Percentiles rank a stretch among this genome's conserved stretches.
Evolutionary conservation across 2,113 vertebrate species (phyloP).

Genomic region (Dipodomys stephensi): DNA sequence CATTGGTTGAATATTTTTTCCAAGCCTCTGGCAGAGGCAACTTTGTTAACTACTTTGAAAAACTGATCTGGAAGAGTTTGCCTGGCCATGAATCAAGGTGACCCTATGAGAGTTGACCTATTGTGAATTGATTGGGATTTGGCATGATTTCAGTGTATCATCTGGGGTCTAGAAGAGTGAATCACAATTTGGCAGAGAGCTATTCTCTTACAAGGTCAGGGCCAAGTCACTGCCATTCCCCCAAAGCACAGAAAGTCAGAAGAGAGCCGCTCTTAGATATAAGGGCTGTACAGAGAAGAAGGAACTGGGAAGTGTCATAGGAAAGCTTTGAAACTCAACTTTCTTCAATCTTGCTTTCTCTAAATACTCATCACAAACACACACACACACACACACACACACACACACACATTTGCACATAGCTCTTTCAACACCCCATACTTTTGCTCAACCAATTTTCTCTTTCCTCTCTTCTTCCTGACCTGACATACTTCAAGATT

Average conservation of each 20-base stretch:
- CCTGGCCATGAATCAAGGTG: not conserved
- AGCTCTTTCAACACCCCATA: not conserved
- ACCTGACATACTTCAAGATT: not conserved
- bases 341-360: not conserved
- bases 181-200: conserved; percentile 20
- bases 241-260: not conserved
- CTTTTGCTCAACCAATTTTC: not conserved
- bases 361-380: not conserved
- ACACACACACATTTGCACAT: not conserved
- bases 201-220: conserved; percentile 28
- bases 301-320: not conserved
- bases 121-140: conserved; percentile 32
- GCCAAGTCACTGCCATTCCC: not conserved
- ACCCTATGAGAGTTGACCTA: conserved; percentile 4
- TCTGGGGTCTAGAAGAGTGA: not conserved
- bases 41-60: conserved; percentile 50
- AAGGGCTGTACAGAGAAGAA: not conserved
- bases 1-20: conserved; percentile 43
- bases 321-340: conserved; percentile 19
- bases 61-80: conserved; percentile 7
- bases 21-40: conserved; percentile 43
- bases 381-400: no score
- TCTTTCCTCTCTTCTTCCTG: not conserved
- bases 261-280: not conserved
- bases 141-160: conserved; percentile 1